Base-by-base conservation (phyloP, 2,888 invertebrate genomes). In the Toxonevra muliebris region DNA sequence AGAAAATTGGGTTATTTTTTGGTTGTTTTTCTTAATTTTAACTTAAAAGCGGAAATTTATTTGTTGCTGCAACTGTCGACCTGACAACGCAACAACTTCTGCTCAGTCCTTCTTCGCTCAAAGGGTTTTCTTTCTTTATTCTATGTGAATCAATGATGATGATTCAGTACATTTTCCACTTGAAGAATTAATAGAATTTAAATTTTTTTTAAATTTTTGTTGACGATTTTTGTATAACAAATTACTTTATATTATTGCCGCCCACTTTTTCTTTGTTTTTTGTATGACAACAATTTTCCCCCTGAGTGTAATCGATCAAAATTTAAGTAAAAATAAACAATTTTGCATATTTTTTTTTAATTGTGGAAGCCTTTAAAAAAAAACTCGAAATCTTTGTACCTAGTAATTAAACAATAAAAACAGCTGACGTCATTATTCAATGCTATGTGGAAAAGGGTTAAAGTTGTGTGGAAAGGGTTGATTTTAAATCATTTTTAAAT, bases 101-200 rank as follows among this genome's bases (percentile, higher is more conserved):
- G 30, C 2, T 30, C 3, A 7, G 30, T 30, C 7, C 30, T 30
- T 30, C 7, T 30, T 30, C 30, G 30, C 30, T 30, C 2, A 30
- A 30, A 7, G 30, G 30, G 30, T 30, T 30, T 30, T 30, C 30
- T 30, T 30, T 30, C 30, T 30, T 7, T 30, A 30, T n/a, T n/a
- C n/a, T 30, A 30, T 4, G 30, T 30, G 30, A 30, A 2, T 4
- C 30, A 30, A 30, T 30, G 30, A 30, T 30, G 30, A 30, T 30
- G 30, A 30, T 30, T 2, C 30, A 30, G 30, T 30, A 79, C 77
- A 79, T 80, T 80, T 81, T 82, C 79, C 82, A 78, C 79, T 77
- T 79, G 77, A 81, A 75, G 73, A 61, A 61, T 61, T 43, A 40
- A n/a, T 19, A n/a, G 54, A 45, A 48, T 45, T 54, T 13, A 13